Percentiles rank a stretch among this genome's conserved stretches.
These are phyloP conservation scores for Bembecia ichneumoniformis DNA, from an alignment of 2,888 invertebrate species.

Conservation along the genomic window DNA sequence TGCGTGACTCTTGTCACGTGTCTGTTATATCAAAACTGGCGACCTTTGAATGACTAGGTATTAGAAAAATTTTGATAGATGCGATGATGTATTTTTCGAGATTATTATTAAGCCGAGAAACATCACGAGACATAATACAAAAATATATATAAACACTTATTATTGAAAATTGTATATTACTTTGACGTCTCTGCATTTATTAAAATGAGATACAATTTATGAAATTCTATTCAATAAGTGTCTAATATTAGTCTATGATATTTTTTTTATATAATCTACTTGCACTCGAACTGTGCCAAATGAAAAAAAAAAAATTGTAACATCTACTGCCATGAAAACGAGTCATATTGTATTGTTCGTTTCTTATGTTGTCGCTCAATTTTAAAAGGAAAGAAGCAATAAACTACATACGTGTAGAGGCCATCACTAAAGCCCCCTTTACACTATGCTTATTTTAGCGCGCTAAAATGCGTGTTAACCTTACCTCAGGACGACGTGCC, in stretches of 20 bases:
- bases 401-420: background rate
- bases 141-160: constrained; percentile 14
- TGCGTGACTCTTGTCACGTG: constrained; percentile 16
- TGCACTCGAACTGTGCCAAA: background rate
- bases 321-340: background rate
- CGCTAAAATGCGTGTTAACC: too few species aligned
- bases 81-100: too few species aligned
- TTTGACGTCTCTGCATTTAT: constrained; percentile 64
- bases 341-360: background rate
- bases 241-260: background rate
- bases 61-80: background rate
- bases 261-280: background rate
- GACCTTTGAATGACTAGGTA: constrained; percentile 1
- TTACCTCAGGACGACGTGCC: too few species aligned
- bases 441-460: too few species aligned
- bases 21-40: constrained; percentile 3
- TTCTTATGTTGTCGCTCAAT: background rate
- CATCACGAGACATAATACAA: too few species aligned
- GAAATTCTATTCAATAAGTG: constrained; percentile 33
- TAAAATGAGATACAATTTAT: constrained; percentile 48
- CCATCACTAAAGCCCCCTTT: too few species aligned
- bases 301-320: background rate
- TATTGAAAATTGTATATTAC: constrained; percentile 35
- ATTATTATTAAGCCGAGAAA: too few species aligned
- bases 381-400: background rate